Conservation (phyloP, 2,888 invertebrate species). For the Megaustenia siamemsis region DNA sequence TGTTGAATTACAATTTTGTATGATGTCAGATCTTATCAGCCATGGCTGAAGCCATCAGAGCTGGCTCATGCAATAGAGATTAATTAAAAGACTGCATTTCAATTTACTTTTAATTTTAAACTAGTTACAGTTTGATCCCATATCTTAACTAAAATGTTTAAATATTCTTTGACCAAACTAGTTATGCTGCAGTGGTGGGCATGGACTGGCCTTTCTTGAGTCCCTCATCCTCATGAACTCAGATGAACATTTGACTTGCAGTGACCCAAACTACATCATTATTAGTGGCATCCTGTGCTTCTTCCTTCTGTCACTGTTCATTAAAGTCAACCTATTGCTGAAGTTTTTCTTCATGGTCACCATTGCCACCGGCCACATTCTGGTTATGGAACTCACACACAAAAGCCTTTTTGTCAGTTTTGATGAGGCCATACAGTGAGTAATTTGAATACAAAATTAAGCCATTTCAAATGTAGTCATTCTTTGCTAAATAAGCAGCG, state of each 20-base stretch:
- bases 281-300: constrained; percentile 91
- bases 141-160: neutral
- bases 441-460: neutral
- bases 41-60: too few relatives aligned
- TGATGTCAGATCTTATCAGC: too few relatives aligned
- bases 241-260: constrained; percentile 84
- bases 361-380: constrained; percentile 89
- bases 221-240: constrained; percentile 60
- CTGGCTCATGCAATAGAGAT: too few relatives aligned
- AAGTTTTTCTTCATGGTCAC: constrained; percentile 87
- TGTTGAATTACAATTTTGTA: too few relatives aligned
- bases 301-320: constrained; percentile 91
- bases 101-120: too few relatives aligned
- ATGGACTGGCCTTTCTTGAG: constrained; percentile 67
- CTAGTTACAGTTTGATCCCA: too few relatives aligned
- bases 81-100: too few relatives aligned
- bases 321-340: constrained; percentile 89
- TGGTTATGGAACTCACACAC: constrained; percentile 91
- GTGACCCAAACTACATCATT: constrained; percentile 90
- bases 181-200: constrained; percentile 77
- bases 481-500: too few relatives aligned
- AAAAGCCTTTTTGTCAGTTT: constrained; percentile 89
- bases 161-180: constrained; percentile 58
- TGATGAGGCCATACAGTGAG: constrained; percentile 82
- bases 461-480: too few relatives aligned